Conservation (phyloP, 2,113 vertebrate species). For the Cololabis saira region DNA sequence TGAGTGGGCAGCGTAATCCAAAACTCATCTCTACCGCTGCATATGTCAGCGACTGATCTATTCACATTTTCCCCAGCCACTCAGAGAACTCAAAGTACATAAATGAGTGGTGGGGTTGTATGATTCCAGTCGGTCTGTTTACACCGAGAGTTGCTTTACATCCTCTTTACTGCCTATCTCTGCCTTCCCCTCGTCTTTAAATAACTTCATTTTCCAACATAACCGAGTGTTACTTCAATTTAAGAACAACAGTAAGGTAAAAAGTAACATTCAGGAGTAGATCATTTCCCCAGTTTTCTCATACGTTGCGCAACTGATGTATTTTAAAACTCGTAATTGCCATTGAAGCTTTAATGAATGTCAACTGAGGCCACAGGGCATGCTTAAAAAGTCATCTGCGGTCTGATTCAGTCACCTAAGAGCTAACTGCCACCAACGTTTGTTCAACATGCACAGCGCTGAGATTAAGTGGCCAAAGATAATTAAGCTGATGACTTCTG, state of each 20-base stretch:
- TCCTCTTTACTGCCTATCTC: background rate
- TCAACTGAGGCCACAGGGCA: background rate
- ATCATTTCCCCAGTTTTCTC: too few species aligned
- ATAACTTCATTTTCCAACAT: conserved; percentile 11
- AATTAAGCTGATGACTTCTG: conserved; percentile 1
- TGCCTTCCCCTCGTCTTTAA: conserved; percentile 13
- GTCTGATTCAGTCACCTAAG: background rate
- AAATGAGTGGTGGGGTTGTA: background rate
- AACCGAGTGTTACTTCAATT: background rate
- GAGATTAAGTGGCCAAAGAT: conserved; percentile 4
- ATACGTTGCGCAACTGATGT: too few species aligned
- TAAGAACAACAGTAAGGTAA: too few species aligned
- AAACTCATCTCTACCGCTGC: conserved; percentile 10
- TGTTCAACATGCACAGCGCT: conserved; percentile 2
- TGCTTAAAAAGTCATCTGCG: background rate
- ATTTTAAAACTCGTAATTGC: background rate
- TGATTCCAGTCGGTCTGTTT: conserved; percentile 3
- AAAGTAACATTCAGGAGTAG: too few species aligned
- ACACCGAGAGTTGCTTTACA: background rate
- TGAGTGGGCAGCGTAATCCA: conserved; percentile 38
- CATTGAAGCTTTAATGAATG: background rate
- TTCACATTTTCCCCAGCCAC: conserved; percentile 2
- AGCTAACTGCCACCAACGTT: background rate
- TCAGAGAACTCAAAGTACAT: background rate
- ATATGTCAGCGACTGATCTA: conserved; percentile 27